These are phyloP conservation scores for Artibeus jamaicensis DNA, from an alignment of 2,797 vertebrate genomes.

Conservation along the genomic window DNA sequence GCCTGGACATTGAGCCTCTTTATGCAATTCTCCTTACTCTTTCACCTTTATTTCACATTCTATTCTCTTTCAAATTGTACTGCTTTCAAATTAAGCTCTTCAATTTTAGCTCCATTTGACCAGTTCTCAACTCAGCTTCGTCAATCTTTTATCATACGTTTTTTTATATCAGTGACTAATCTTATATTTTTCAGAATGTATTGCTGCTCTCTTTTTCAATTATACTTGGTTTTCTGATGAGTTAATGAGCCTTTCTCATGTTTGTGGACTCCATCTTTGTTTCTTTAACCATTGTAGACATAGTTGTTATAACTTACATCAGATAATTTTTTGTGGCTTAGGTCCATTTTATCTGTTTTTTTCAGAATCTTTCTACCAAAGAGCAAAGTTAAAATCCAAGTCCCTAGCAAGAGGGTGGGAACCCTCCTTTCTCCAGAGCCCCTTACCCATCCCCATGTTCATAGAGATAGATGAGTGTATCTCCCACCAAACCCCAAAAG, in stretches of 20 bases:
- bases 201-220: not conserved
- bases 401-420: not conserved
- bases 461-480: not conserved
- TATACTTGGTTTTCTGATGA: not conserved
- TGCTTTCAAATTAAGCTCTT: not conserved
- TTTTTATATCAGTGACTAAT: not conserved
- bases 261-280: not conserved
- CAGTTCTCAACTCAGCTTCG: no score
- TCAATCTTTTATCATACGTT: no score
- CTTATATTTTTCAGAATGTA: not conserved
- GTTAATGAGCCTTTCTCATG: not conserved
- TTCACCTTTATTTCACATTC: not conserved
- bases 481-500: not conserved
- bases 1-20: not conserved
- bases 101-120: not conserved
- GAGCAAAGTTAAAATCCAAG: not conserved
- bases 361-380: not conserved
- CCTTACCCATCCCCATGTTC: not conserved
- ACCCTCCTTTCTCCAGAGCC: not conserved
- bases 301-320: not conserved
- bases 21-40: not conserved
- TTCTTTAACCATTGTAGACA: not conserved
- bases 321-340: not conserved
- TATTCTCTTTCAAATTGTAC: not conserved
- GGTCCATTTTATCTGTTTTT: not conserved